phyloP scores from a whole-genome alignment of 2,113 vertebrate species.

The Nicator chloris region DNA sequence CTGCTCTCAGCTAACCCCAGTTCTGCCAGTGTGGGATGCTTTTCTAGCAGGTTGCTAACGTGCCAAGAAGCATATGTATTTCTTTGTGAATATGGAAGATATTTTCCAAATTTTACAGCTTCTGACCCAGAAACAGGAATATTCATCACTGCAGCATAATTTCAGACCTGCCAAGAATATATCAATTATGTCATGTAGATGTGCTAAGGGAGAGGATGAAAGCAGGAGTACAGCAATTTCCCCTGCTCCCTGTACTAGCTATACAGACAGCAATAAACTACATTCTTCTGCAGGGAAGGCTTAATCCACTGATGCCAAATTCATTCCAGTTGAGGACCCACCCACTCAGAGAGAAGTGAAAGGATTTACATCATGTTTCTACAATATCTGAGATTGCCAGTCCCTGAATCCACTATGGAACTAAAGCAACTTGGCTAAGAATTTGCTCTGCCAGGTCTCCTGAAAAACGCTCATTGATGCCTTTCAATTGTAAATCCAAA shows the following conservation, averaged over 20 bases:
- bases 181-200: constrained; percentile 14
- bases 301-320: not conserved
- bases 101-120: constrained; percentile 48
- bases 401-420: not conserved
- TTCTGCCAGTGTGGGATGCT: constrained; percentile 41
- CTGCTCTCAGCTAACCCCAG: constrained; percentile 13
- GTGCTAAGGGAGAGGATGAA: not conserved
- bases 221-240: not conserved
- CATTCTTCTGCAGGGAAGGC: not conserved
- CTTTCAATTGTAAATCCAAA: not conserved
- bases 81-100: constrained; percentile 23
- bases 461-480: not conserved
- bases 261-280: not conserved
- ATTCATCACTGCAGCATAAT: constrained; percentile 51
- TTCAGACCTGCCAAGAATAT: constrained; percentile 57
- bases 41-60: constrained; percentile 8
- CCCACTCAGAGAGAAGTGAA: not conserved
- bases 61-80: constrained; percentile 40
- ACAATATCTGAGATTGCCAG: not conserved
- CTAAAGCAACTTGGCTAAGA: not conserved
- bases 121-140: constrained; percentile 53
- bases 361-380: not conserved
- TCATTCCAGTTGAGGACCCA: not conserved
- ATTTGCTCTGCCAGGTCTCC: not conserved
- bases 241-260: not conserved